Evolutionary conservation across 2,113 vertebrate species (phyloP), one percentile per base, ranked within the genome.

Genomic region (Balaeniceps rex): DNA sequence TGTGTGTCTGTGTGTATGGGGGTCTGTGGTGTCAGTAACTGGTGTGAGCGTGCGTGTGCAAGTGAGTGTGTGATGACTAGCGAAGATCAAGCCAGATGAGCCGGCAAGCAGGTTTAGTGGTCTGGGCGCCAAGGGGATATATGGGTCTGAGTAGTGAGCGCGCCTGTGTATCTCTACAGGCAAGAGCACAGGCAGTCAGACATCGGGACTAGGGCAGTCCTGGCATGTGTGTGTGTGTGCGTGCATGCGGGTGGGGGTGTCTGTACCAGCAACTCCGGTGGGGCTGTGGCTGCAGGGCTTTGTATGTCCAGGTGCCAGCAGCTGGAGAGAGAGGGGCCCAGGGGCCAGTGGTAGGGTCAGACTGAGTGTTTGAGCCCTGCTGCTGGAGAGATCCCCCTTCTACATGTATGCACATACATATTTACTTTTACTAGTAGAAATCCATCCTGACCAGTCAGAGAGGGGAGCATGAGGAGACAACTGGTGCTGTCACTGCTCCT

Each of bases 151-250:
- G 61, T 12, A 63, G 23, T 47, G 47, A 52, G 8, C 38, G 5
- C 3, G 2, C 1, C 0, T 26, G 4, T 34, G 9, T 16, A 15
- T 47, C 33, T 49, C 44, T 40, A 29, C 44, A 75, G 31, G 42
- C 11, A 38, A 33, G 38, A 26, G 28, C 55, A 44, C 7, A 69
- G 33, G 19, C n/a, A 77, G 36, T 19, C 87, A 51, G 29, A 15
- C 46, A 36, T 4, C 0, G 0, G 36, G 12, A 11, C 8, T 14
- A 24, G 33, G 13, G 5, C 26, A 10, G 33, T 8, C 49, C 42
- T n/a, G 58, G 34, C 6, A 24, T 3, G 6, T 3, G 0, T 34
- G 22, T 3, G 0, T 34, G 25, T 12, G 17, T 25, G 11, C 4
- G 16, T 19, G 14, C 42, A 44, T 14, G 42, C 14, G 38, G 6